Evolutionary conservation across 2,888 invertebrate genomes (phyloP).

Genomic region (Melikaiella ostensackeni): DNA sequence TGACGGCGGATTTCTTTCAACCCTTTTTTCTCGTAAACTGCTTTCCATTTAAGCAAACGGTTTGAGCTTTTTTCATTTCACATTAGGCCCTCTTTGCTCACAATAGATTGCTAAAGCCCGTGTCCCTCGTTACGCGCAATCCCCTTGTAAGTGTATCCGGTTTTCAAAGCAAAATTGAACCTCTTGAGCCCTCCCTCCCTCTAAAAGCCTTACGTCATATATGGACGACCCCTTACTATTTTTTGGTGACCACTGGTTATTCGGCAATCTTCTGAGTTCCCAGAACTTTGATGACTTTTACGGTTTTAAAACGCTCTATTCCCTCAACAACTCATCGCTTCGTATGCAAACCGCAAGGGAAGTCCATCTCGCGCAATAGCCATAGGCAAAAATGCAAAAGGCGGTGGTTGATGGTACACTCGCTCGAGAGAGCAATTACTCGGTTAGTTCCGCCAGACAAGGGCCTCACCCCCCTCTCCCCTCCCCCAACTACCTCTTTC

Average conservation of each 20-base stretch:
- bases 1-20: too few species aligned
- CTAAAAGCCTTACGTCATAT: too few species aligned
- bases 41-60: too few species aligned
- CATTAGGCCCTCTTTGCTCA: too few species aligned
- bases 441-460: constrained; percentile 10
- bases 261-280: neutral
- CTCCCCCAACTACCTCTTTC: too few species aligned
- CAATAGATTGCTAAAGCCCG: too few species aligned
- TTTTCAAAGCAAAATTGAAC: neutral
- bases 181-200: too few species aligned
- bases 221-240: neutral
- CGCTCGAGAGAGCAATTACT: constrained; percentile 1
- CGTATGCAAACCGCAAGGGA: neutral
- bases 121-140: too few species aligned
- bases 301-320: neutral
- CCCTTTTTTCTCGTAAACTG: too few species aligned
- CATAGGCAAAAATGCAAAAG: neutral
- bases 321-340: neutral
- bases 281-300: neutral
- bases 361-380: neutral
- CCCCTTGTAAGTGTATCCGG: too few species aligned
- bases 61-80: too few species aligned
- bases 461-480: neutral
- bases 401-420: neutral
- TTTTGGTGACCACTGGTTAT: neutral